These are phyloP conservation scores for Cactoblastis cactorum DNA, from an alignment of 2,888 invertebrate genomes.

Conservation along the genomic window DNA sequence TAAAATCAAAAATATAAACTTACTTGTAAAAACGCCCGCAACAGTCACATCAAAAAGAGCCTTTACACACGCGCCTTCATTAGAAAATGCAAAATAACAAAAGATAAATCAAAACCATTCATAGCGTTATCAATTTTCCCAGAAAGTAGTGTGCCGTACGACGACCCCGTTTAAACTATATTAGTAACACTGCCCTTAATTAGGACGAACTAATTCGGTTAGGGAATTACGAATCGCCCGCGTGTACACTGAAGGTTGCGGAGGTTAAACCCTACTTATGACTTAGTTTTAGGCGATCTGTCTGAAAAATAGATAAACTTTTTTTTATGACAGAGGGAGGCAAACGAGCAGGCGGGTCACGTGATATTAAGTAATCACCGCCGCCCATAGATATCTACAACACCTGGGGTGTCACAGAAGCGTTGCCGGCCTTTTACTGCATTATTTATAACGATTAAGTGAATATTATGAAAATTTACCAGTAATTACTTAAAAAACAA, in stretches of 20 bases:
- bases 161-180: conserved; percentile 44
- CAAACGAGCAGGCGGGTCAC: too few species aligned
- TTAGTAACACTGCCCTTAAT: conserved; percentile 47
- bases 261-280: background rate
- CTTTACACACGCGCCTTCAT: conserved; percentile 25
- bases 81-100: conserved; percentile 44
- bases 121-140: conserved; percentile 21
- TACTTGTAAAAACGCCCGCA: background rate
- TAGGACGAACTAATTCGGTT: conserved; percentile 40
- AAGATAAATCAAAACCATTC: conserved; percentile 65
- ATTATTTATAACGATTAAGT: too few species aligned
- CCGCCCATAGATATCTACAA: too few species aligned
- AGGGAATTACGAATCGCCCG: conserved; percentile 7
- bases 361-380: background rate
- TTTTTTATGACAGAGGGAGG: too few species aligned
- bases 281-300: background rate
- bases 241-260: background rate
- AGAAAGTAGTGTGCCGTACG: conserved; percentile 31
- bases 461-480: too few species aligned
- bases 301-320: background rate
- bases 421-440: too few species aligned
- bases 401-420: too few species aligned
- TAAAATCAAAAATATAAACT: background rate
- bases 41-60: conserved; percentile 30
- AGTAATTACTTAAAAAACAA: too few species aligned